These are phyloP conservation scores for Parotia lawesii DNA, from an alignment of 2,113 vertebrate species.

Conservation along the genomic window DNA sequence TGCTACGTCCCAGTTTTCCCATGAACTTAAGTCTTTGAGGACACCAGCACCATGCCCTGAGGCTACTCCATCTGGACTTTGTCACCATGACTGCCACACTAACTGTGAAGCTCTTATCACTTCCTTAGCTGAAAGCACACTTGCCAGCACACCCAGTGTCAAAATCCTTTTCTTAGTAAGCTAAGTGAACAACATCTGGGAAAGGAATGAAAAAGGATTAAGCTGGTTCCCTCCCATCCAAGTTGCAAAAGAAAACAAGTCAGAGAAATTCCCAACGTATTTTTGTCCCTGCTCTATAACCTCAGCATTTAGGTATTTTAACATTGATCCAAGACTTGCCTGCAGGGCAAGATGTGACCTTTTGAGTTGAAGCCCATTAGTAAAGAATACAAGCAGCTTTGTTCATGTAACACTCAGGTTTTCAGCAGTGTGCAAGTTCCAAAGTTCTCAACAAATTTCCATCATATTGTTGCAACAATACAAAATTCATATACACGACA, in stretches of 20 bases:
- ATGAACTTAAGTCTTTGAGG: background rate
- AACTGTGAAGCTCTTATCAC: background rate
- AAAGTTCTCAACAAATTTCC: background rate
- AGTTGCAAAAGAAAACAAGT: constrained; percentile 41
- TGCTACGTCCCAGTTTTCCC: background rate
- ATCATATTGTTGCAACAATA: background rate
- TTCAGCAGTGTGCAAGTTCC: background rate
- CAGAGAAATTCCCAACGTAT: constrained; percentile 5
- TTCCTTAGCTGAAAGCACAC: background rate
- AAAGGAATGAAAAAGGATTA: constrained; percentile 31
- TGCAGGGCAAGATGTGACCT: background rate
- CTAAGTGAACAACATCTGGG: constrained; percentile 58
- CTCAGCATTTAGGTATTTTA: constrained; percentile 24
- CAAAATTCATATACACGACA: background rate
- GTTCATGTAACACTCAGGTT: background rate
- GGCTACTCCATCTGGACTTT: background rate
- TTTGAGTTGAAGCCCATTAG: background rate
- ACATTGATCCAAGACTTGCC: background rate
- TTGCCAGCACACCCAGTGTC: background rate
- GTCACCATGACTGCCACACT: background rate
- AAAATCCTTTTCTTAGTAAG: background rate
- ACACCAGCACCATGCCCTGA: rapidly evolving
- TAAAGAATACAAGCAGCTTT: background rate
- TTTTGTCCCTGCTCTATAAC: constrained; percentile 17
- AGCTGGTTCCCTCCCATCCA: background rate